Percentiles rank a stretch among this genome's conserved stretches.
These are phyloP conservation scores for Dreissena rostriformis DNA, from an alignment of 1,140 invertebrate species.

Conservation along the genomic window DNA sequence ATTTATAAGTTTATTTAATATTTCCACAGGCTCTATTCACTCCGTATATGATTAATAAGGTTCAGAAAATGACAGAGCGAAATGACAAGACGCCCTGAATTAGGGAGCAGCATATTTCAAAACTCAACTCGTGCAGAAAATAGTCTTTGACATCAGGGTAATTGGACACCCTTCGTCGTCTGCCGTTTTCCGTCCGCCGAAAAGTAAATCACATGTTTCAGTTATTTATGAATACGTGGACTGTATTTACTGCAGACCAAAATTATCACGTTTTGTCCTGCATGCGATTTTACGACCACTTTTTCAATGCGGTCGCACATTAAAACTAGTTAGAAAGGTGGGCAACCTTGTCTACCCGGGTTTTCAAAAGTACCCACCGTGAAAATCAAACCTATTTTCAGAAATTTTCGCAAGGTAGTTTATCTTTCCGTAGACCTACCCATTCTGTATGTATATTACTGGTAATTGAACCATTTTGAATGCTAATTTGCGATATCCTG, in stretches of 20 bases:
- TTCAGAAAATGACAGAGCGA: no score
- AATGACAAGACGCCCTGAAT: no score
- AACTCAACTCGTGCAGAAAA: conserved; percentile 49
- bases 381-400: no score
- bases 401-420: no score
- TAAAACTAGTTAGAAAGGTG: conserved; percentile 44
- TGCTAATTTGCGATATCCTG: no score
- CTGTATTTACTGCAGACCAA: conserved; percentile 46
- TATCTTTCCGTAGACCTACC: no score
- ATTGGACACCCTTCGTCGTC: conserved; percentile 46
- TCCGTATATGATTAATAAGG: no score
- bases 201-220: conserved; percentile 55
- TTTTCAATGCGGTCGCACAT: conserved; percentile 34
- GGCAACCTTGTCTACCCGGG: not conserved
- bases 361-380: no score
- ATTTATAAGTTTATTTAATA: no score
- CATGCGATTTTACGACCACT: conserved; percentile 41
- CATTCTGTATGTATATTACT: no score
- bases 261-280: conserved; percentile 52
- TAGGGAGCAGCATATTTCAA: not conserved
- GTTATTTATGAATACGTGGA: conserved; percentile 40
- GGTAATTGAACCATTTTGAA: no score
- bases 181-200: conserved; percentile 48
- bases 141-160: conserved; percentile 54
- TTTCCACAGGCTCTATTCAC: no score